These are phyloP conservation scores for Oophaga sylvatica DNA, from an alignment of 2,797 vertebrate genomes.

Conservation along the genomic window DNA sequence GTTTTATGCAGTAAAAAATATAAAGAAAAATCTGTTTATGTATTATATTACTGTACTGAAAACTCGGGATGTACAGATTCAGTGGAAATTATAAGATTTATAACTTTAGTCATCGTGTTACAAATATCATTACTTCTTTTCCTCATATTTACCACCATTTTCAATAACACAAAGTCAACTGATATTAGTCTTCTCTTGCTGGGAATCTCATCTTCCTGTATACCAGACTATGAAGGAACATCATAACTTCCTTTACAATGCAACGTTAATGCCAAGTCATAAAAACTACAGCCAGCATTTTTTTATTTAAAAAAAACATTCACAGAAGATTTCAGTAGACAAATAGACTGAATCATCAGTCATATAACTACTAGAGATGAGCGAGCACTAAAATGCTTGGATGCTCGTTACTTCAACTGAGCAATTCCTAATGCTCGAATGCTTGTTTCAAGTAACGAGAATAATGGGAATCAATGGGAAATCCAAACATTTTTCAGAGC, in stretches of 20 bases:
- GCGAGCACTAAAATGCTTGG: no score
- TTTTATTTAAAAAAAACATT: neutral
- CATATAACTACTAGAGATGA: neutral
- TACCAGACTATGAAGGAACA: neutral
- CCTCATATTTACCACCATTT: neutral
- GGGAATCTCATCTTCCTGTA: neutral
- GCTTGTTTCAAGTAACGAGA: no score
- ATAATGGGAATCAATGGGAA: no score
- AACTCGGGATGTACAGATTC: neutral
- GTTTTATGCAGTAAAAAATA: neutral
- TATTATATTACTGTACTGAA: constrained; percentile 3
- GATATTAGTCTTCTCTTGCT: constrained; percentile 12
- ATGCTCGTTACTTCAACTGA: no score
- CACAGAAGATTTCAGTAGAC: neutral
- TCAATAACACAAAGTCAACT: constrained; percentile 12
- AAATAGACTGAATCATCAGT: neutral
- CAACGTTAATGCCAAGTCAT: neutral
- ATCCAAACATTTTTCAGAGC: no score
- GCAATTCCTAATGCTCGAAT: no score
- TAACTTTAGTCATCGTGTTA: neutral
- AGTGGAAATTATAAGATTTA: neutral
- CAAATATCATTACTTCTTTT: constrained; percentile 8
- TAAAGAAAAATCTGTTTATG: neutral
- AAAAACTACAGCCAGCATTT: neutral
- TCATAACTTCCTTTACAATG: neutral